Conservation (phyloP, 2,797 vertebrate genomes). For the Hippopotamyrus pictus region DNA sequence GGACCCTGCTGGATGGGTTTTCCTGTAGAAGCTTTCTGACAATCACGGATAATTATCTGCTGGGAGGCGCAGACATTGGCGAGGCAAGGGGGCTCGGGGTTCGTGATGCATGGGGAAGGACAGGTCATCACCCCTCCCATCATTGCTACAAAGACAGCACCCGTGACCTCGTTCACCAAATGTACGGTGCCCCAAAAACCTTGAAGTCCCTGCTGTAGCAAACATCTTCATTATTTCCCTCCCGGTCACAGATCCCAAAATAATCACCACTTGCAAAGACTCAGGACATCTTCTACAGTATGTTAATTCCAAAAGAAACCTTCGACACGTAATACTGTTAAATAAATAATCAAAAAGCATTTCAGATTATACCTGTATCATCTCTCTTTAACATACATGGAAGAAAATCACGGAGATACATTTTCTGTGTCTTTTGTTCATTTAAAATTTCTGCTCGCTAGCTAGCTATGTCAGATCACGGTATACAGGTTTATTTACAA, state of each 20-base stretch:
- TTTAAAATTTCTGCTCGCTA: background rate
- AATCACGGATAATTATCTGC: conserved; percentile 26
- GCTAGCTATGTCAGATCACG: background rate
- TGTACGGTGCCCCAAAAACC: background rate
- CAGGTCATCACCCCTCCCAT: conserved; percentile 16
- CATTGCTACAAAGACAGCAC: conserved; percentile 7
- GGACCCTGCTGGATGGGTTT: conserved; percentile 14
- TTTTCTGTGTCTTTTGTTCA: background rate
- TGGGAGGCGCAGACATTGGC: conserved; percentile 16
- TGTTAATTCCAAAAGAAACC: background rate
- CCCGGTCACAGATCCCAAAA: conserved; percentile 17
- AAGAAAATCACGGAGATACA: background rate
- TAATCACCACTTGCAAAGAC: conserved; percentile 13
- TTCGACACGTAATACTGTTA: conserved; percentile 14
- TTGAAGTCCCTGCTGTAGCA: background rate
- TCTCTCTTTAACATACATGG: background rate
- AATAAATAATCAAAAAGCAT: background rate
- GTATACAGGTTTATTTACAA: conserved; percentile 21
- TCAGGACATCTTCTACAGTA: background rate
- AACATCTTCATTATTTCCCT: background rate
- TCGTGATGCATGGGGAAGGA: conserved; percentile 6
- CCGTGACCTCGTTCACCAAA: conserved; percentile 23
- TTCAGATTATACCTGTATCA: background rate
- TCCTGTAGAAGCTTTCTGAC: conserved; percentile 15
- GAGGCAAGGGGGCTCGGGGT: background rate